Conservation (phyloP, 2,113 vertebrate species). For the Craseonycteris thonglongyai region DNA sequence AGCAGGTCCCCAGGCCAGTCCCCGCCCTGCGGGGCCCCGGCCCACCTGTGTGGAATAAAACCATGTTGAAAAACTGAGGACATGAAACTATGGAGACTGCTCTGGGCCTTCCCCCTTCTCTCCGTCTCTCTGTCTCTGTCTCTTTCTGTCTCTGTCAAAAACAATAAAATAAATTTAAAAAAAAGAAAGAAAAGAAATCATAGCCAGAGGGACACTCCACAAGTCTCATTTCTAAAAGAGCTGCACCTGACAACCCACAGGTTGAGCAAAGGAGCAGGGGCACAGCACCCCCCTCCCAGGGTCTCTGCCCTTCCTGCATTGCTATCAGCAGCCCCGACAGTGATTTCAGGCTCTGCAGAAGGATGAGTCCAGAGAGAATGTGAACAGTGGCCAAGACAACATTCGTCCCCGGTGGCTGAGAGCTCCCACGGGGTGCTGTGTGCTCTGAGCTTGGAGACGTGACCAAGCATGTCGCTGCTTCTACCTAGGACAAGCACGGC, state of each 20-base stretch:
- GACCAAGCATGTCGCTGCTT: not conserved
- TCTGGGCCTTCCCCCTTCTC: no score
- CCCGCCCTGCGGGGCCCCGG: no score
- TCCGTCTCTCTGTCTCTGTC: no score
- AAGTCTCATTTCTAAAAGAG: not conserved
- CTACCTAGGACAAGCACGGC: no score
- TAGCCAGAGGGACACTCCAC: not conserved
- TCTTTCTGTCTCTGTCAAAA: no score
- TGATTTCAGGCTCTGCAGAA: not conserved
- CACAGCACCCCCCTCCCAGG: accelerated
- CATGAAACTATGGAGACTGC: no score
- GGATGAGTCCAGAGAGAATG: not conserved
- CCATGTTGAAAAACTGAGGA: no score
- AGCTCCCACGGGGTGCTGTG: accelerated
- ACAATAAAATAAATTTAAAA: no score
- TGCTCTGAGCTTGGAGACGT: not conserved
- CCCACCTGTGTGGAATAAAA: no score
- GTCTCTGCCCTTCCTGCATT: not conserved
- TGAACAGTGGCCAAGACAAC: not conserved
- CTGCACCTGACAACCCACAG: not conserved
- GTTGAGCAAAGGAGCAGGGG: no score
- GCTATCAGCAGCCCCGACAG: not conserved
- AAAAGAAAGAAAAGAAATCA: not conserved
- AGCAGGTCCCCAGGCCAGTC: no score
- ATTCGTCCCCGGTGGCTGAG: not conserved